phyloP scores from a whole-genome alignment of 1,140 invertebrate genomes.

The Ceratina japonica region DNA sequence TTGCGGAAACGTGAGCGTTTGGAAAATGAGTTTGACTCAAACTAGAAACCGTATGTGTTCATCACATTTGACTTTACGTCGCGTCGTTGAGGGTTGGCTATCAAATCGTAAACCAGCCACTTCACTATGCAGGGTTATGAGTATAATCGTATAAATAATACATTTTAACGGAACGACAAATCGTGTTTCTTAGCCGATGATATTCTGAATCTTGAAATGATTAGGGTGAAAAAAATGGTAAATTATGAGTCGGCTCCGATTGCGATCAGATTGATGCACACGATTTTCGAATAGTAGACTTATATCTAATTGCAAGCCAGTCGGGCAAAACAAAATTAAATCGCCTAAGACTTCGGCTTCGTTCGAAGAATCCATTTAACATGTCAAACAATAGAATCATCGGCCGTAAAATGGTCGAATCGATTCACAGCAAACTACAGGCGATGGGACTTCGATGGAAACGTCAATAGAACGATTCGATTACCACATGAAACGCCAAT shows the following conservation, averaged over 20 bases:
- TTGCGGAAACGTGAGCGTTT: not conserved
- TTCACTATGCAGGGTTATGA: slow-evolving; percentile 14
- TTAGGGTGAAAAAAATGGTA: not conserved
- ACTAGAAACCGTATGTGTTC: not conserved
- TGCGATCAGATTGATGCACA: too few species aligned
- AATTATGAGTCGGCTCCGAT: not conserved
- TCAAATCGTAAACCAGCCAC: not conserved
- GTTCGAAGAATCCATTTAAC: too few species aligned
- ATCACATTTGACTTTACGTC: slow-evolving; percentile 1
- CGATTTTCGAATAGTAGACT: too few species aligned
- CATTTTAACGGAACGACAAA: not conserved
- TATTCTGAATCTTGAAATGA: not conserved
- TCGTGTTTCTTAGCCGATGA: too few species aligned
- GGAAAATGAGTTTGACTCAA: not conserved
- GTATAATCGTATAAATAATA: slow-evolving; percentile 12
- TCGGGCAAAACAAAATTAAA: too few species aligned
- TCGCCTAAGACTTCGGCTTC: too few species aligned
- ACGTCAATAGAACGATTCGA: not conserved
- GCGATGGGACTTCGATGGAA: not conserved
- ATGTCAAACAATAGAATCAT: too few species aligned
- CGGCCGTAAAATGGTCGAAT: too few species aligned
- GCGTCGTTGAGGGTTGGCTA: not conserved
- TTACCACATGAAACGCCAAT: slow-evolving; percentile 2
- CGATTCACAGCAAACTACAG: not conserved
- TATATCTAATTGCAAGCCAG: too few species aligned